phyloP scores from a whole-genome alignment of 2,113 vertebrate species.

The Ondatra zibethicus region DNA sequence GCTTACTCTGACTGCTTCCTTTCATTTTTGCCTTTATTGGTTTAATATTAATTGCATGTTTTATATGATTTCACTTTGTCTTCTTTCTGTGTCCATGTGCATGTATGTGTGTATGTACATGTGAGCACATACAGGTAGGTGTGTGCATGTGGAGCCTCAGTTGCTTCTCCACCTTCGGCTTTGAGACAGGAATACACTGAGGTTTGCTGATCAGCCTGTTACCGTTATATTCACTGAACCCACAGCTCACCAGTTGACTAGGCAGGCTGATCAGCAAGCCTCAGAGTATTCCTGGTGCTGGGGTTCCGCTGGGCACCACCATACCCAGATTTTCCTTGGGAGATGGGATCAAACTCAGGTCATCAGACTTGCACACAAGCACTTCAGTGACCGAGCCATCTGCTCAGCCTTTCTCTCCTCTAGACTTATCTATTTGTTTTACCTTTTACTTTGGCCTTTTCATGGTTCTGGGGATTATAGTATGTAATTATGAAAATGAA shows the following conservation, averaged over 20 bases:
- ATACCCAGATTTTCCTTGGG: not conserved
- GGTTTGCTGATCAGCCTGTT: no score
- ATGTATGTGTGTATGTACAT: not conserved
- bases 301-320: not conserved
- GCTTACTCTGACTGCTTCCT: not conserved
- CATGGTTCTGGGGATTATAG: not conserved
- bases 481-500: not conserved
- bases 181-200: not conserved
- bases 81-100: not conserved
- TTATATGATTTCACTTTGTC: conserved; percentile 15
- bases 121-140: not conserved
- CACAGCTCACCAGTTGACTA: not conserved
- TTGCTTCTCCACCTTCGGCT: not conserved
- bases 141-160: not conserved
- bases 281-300: no score
- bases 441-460: not conserved
- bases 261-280: not conserved
- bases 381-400: not conserved
- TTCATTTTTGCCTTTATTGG: not conserved
- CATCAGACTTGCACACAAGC: not conserved
- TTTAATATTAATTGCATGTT: not conserved
- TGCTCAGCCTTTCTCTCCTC: not conserved
- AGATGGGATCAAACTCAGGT: not conserved
- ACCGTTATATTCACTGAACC: not conserved
- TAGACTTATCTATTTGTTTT: not conserved